A percentile compares a stretch with the other conserved stretches of the same genome.
Evolutionary conservation across 2,888 invertebrate genomes (phyloP).

Genomic region (Xestobium rufovillosum): DNA sequence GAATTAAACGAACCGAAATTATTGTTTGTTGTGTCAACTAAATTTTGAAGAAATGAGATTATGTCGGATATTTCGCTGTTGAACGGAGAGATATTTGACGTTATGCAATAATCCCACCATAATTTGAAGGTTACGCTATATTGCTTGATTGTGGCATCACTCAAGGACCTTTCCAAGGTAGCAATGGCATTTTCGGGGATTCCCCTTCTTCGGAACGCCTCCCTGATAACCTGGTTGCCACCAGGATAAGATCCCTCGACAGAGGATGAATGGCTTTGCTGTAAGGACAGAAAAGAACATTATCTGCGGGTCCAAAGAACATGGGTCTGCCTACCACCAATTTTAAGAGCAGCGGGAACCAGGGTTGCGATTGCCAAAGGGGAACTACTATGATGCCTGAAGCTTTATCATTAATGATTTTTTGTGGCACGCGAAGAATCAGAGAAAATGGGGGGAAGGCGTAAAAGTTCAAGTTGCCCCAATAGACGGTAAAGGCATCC

Average conservation of each 20-base stretch:
- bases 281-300: slow-evolving; percentile 16
- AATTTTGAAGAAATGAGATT: slow-evolving; percentile 8
- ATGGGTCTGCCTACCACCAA: slow-evolving; percentile 10
- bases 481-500: slow-evolving; percentile 16
- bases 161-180: slow-evolving; percentile 6
- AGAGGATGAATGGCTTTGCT: slow-evolving; percentile 15
- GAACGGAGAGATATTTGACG: slow-evolving; percentile 4
- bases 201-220: slow-evolving; percentile 6
- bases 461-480: slow-evolving; percentile 13
- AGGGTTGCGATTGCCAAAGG: slow-evolving; percentile 20
- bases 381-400: slow-evolving; percentile 21
- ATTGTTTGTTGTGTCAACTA: slow-evolving; percentile 2
- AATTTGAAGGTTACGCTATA: slow-evolving; percentile 10
- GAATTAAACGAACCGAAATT: slow-evolving; percentile 22
- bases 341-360: slow-evolving; percentile 19
- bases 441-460: slow-evolving; percentile 19
- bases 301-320: slow-evolving; percentile 14
- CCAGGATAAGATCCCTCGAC: slow-evolving; percentile 15
- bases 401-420: slow-evolving; percentile 20
- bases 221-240: slow-evolving; percentile 16
- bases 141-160: slow-evolving; percentile 10
- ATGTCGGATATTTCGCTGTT: not conserved
- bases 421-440: slow-evolving; percentile 15
- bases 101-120: slow-evolving; percentile 12
- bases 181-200: slow-evolving; percentile 10